phyloP scores from a whole-genome alignment of 1,140 invertebrate species.

The Cecropterus lyciades region DNA sequence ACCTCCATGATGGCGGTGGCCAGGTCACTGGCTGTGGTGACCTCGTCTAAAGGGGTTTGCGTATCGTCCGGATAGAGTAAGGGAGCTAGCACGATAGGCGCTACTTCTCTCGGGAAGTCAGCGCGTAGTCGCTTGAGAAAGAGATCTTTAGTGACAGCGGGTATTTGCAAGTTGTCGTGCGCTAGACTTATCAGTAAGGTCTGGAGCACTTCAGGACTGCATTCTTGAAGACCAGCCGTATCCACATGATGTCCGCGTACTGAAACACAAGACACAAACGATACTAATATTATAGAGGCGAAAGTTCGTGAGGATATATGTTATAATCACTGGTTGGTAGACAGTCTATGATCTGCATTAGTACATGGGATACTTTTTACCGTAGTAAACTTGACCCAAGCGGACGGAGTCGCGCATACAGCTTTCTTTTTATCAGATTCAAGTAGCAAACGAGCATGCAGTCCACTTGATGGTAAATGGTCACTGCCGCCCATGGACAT shows the following conservation, averaged over 20 bases:
- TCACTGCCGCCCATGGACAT: too few species aligned
- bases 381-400: too few species aligned
- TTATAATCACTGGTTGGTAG: too few species aligned
- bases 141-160: conserved; percentile 89
- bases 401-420: too few species aligned
- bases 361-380: too few species aligned
- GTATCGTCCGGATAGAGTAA: conserved; percentile 92
- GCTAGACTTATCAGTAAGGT: conserved; percentile 88
- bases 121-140: conserved; percentile 92
- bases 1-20: conserved; percentile 88
- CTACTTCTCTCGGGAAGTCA: conserved; percentile 94
- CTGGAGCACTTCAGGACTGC: conserved; percentile 94
- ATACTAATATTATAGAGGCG: too few species aligned
- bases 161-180: conserved; percentile 85
- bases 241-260: conserved; percentile 87
- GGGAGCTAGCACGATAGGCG: conserved; percentile 94
- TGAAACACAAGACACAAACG: too few species aligned
- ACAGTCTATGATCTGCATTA: too few species aligned
- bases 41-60: conserved; percentile 87
- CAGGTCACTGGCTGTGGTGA: conserved; percentile 81
- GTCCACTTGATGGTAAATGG: too few species aligned
- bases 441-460: too few species aligned
- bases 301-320: too few species aligned
- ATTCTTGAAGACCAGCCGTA: conserved; percentile 94
- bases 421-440: too few species aligned